phyloP scores from a whole-genome alignment of 2,888 invertebrate genomes.

The Heliconius erato region DNA sequence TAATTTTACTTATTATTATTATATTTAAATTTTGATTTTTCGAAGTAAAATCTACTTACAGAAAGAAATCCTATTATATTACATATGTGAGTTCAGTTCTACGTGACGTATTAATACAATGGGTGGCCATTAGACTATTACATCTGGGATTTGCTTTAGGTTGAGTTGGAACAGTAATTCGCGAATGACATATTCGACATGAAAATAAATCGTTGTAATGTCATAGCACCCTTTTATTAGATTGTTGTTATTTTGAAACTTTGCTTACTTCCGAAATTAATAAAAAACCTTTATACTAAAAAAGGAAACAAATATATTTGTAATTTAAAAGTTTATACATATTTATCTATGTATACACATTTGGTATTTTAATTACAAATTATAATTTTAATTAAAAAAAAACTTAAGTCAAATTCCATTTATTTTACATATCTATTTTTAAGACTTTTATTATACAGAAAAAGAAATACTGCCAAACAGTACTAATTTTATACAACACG shows the following conservation, averaged over 20 bases:
- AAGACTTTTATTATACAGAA: neutral
- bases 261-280: neutral
- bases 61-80: neutral
- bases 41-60: neutral
- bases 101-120: conserved; percentile 29
- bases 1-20: too few relatives aligned
- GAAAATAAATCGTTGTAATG: conserved; percentile 5
- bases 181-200: conserved; percentile 29
- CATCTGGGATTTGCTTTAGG: conserved; percentile 43
- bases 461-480: neutral
- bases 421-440: neutral
- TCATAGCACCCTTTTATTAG: neutral
- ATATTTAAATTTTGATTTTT: neutral
- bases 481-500: neutral
- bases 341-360: too few relatives aligned
- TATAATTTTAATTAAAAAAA: neutral
- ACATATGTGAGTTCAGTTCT: neutral
- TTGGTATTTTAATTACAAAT: neutral
- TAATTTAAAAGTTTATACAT: too few relatives aligned
- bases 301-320: neutral
- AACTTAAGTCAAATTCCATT: too few relatives aligned
- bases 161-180: conserved; percentile 32
- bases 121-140: conserved; percentile 44
- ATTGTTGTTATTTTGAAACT: neutral
- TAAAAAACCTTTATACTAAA: neutral